phyloP scores from a whole-genome alignment of 2,113 vertebrate genomes.

The Semicossyphus pulcher region DNA sequence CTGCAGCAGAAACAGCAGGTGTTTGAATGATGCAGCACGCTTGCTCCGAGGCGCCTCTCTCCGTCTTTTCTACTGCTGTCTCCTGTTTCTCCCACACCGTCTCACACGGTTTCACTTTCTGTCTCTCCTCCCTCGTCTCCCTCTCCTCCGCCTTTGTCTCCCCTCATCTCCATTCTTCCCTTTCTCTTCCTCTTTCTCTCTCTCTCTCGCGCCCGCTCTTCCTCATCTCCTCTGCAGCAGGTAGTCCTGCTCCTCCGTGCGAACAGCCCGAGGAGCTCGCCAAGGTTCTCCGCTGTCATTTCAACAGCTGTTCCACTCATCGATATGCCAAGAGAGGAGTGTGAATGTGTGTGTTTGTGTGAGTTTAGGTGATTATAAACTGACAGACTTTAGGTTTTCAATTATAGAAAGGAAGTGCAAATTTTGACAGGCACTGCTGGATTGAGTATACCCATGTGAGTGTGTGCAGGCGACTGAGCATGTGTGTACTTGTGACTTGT shows the following conservation, averaged over 20 bases:
- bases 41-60: constrained; percentile 32
- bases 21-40: constrained; percentile 53
- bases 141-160: background rate
- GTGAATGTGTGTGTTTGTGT: constrained; percentile 11
- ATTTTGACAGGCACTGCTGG: constrained; percentile 15
- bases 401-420: constrained; percentile 32
- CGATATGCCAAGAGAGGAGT: constrained; percentile 39
- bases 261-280: constrained; percentile 47
- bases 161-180: background rate
- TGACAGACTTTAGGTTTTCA: constrained; percentile 44
- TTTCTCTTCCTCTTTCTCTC: background rate
- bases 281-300: constrained; percentile 52
- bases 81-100: constrained; percentile 23
- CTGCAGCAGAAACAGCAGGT: constrained; percentile 62
- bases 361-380: constrained; percentile 45
- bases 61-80: constrained; percentile 15
- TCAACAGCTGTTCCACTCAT: constrained; percentile 63
- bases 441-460: background rate
- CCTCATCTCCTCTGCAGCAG: constrained; percentile 53
- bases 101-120: constrained; percentile 31
- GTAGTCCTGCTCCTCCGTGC: constrained; percentile 27
- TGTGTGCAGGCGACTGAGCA: background rate
- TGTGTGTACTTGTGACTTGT: constrained; percentile 9
- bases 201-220: background rate
- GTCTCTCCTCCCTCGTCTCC: background rate